Evolutionary conservation across 2,113 vertebrate species (phyloP).

Genomic region (Pelusios castaneus): DNA sequence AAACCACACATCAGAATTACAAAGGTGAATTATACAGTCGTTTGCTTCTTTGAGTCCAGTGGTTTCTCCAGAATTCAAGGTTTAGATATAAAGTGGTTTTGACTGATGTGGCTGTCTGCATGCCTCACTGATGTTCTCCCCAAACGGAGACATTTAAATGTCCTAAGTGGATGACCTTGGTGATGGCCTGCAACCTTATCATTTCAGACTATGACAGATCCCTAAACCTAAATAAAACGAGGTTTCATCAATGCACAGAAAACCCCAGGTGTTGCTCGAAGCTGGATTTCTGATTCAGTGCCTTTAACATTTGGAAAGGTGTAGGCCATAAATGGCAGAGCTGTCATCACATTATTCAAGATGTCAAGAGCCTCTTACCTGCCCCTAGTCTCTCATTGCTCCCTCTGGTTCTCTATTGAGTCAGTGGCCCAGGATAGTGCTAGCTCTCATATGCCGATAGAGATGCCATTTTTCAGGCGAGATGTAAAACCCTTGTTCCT

Average conservation of each 20-base stretch:
- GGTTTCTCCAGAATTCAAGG: background rate
- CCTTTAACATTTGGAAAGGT: background rate
- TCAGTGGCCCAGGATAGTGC: accelerated
- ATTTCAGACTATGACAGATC: background rate
- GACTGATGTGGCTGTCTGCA: background rate
- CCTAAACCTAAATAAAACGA: background rate
- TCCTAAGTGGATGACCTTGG: background rate
- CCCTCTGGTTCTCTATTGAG: background rate
- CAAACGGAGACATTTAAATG: conserved; percentile 34
- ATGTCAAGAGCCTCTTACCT: background rate
- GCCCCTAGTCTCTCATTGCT: background rate
- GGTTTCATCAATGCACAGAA: background rate
- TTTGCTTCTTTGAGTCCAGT: conserved; percentile 4
- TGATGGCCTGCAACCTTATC: conserved; percentile 1
- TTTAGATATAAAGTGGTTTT: background rate
- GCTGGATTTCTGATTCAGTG: background rate
- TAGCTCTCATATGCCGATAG: accelerated
- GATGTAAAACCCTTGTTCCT: background rate
- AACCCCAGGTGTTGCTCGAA: background rate
- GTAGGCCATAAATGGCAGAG: background rate
- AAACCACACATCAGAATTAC: conserved; percentile 34
- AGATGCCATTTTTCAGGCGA: background rate
- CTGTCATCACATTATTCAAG: background rate
- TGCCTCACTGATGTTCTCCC: conserved; percentile 7
- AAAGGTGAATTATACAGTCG: background rate